These are phyloP conservation scores for Scaptomyza parva DNA, from an alignment of 2,888 invertebrate genomes.

Conservation along the genomic window DNA sequence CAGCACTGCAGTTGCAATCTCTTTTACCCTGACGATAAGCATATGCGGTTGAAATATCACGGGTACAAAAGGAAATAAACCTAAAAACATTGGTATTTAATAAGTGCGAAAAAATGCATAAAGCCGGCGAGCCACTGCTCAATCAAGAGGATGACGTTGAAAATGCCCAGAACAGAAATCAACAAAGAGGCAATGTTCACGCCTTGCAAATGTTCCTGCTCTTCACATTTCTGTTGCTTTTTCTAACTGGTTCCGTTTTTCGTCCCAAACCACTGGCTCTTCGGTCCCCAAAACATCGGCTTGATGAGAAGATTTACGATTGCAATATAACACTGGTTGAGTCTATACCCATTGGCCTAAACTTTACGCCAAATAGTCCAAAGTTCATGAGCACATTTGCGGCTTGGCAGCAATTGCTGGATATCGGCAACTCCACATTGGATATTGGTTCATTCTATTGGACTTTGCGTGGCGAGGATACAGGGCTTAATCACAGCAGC, in stretches of 20 bases:
- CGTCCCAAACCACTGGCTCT: slow-evolving; percentile 36
- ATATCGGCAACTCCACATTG: slow-evolving; percentile 90
- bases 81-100: neutral
- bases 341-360: slow-evolving; percentile 95
- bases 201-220: slow-evolving; percentile 63
- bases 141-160: slow-evolving; percentile 50
- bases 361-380: slow-evolving; percentile 88
- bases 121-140: slow-evolving; percentile 37
- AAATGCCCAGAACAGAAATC: slow-evolving; percentile 13
- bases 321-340: slow-evolving; percentile 91
- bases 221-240: slow-evolving; percentile 51
- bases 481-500: slow-evolving; percentile 90
- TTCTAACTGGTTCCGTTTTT: slow-evolving; percentile 55
- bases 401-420: slow-evolving; percentile 93
- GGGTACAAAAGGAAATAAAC: neutral
- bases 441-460: slow-evolving; percentile 98
- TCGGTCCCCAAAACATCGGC: slow-evolving; percentile 1
- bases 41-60: neutral
- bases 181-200: slow-evolving; percentile 41
- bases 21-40: slow-evolving; percentile 13
- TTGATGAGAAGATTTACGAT: slow-evolving; percentile 37
- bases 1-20: neutral
- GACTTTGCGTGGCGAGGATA: slow-evolving; percentile 93
- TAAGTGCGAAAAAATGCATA: slow-evolving; percentile 40
- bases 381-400: slow-evolving; percentile 89